Evolutionary conservation across 2,888 invertebrate genomes (phyloP), one percentile per base, ranked within the genome.

Genomic region (Tenthredo mesomela): DNA sequence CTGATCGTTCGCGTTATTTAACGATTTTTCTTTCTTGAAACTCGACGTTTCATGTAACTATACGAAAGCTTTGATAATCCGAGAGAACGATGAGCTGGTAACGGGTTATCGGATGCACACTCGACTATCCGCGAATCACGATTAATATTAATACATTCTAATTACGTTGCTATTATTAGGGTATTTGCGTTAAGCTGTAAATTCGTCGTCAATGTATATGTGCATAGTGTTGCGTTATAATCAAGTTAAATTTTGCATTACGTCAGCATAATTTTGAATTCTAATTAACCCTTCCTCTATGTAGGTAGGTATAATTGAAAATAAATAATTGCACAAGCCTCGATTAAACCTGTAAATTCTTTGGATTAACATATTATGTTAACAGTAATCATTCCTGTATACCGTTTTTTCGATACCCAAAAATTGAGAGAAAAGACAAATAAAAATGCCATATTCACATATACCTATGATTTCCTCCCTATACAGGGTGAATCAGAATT

Each of bases 111-210:
- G 70, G 37, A 29, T 50, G 78, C 78, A 78, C 21, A 78, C 29
- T 78, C 54, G 78, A 54, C 54, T 78, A 78, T 78, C 78, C 58
- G 58, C 33, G 33, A 77, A 77, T 77, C 77, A 33, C 54, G 78
- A 78, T 78, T 54, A 78, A 78, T 78, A 78, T 78, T 78, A 78
- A 78, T 78, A 54, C 78, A 78, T 78, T 78, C 78, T 78, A 78
- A 78, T 78, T 78, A 78, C 29, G 78, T 78, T 78, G 78, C 54
- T 54, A 78, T 78, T 78, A 78, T 78, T 78, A 78, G 78, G 78
- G 58, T 78, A 78, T 78, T 54, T 58, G 78, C 54, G 50, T 78
- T 78, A 78, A 58, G 78, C 78, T 78, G 78, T 78, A 78, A 78
- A 78, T 78, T 78, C 78, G 37, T n/a, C 58, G 58, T 33, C 78